Base-by-base conservation (phyloP, 2,888 invertebrate species). In the Carterocephalus palaemon region DNA sequence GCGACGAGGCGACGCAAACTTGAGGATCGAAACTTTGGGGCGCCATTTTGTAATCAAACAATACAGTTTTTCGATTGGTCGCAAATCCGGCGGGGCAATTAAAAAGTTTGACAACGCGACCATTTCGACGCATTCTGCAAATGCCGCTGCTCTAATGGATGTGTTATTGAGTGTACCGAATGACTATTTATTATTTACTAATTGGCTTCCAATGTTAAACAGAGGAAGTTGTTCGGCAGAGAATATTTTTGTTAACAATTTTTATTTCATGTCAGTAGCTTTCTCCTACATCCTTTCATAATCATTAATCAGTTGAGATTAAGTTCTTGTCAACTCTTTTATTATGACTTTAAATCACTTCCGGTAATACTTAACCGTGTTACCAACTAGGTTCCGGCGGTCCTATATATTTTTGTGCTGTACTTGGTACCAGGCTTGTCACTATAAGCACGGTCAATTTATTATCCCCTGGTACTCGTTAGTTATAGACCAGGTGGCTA, bases 81-180 rank as follows among this genome's bases (percentile, higher is more conserved):
- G 72, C 70, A 64, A 73, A 75, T 75, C 77, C 65, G 66, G 62
- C 64, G 69, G 62, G 71, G 74, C 82, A 82, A 84, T 84, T 83
- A 82, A 84, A 80, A 84, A 80, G 78, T 83, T 82, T 74, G 51
- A 52, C 54, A 64, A 63, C 58, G 62, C 45, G 41, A 48, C 47
- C 40, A 13, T 20, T 29, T 34, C 26, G 12, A 40, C 40, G 42
- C 34, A 42, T 28, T 41, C 33, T 20, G 19, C 6, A 22, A 20
- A 42, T 20, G 5, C n/a, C 24, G 13, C 34, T 28, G 22, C 26
- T 34, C 34, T 28, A 26, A 24, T 29, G 33, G 33, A 41, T 41
- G 32, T 41, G 41, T 41, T 41, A 41, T 41, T 41, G 41, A 32
- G 34, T 42, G 33, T 28, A 34, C 34, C 28, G 34, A 42, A 42